phyloP scores from a whole-genome alignment of 2,113 vertebrate species.

The Equus przewalskii region DNA sequence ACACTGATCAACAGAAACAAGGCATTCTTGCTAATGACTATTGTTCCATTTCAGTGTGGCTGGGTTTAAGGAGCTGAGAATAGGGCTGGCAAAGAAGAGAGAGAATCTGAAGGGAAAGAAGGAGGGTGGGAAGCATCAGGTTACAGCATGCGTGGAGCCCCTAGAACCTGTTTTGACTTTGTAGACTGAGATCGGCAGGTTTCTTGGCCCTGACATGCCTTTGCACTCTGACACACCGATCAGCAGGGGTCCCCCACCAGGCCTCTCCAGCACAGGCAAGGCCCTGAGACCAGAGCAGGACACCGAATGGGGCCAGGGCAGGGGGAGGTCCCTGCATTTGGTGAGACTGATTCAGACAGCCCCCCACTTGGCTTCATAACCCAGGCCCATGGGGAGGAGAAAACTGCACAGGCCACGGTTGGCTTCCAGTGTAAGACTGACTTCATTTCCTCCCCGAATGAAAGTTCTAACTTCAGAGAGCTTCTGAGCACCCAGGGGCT shows the following conservation, averaged over 20 bases:
- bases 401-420: slow-evolving; percentile 27
- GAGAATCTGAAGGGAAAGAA: background rate
- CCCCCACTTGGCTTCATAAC: slow-evolving; percentile 13
- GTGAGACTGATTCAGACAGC: background rate
- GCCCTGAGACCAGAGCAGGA: background rate
- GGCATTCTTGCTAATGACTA: background rate
- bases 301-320: background rate
- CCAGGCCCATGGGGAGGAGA: background rate
- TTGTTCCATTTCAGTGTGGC: background rate
- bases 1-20: background rate
- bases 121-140: background rate
- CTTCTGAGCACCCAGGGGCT: background rate
- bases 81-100: background rate
- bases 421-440: slow-evolving; percentile 52
- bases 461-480: slow-evolving; percentile 20
- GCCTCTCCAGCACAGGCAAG: background rate
- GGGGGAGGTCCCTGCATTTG: background rate
- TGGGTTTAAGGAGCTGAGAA: background rate
- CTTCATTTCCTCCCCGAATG: slow-evolving; percentile 61
- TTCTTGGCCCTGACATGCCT: background rate
- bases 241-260: background rate
- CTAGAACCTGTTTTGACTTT: background rate
- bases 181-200: background rate
- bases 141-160: background rate
- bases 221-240: background rate